Evolutionary conservation across 2,888 invertebrate genomes (phyloP).

Genomic region (Drosophila acutilabella): DNA sequence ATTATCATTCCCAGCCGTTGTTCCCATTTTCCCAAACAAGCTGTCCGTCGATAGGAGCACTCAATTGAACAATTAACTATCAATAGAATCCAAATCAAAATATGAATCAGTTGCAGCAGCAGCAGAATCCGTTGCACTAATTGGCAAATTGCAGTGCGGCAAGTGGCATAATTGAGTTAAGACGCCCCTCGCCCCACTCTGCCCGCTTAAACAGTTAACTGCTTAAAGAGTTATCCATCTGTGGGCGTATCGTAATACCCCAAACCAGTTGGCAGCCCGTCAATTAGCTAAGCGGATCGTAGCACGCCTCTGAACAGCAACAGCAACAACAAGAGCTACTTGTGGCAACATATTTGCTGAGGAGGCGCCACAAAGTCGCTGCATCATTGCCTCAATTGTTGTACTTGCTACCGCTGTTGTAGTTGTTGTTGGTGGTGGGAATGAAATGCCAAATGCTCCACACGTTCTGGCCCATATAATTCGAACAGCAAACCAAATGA

Average conservation of each 20-base stretch:
- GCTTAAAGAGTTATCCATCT: slow-evolving; percentile 71
- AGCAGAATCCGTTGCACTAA: slow-evolving; percentile 52
- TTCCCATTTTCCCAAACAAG: background rate
- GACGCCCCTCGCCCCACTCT: slow-evolving; percentile 7
- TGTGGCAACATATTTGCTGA: slow-evolving; percentile 56
- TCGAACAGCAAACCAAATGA: slow-evolving; percentile 39
- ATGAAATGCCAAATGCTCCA: slow-evolving; percentile 68
- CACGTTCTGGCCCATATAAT: slow-evolving; percentile 74
- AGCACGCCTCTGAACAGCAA: slow-evolving; percentile 63
- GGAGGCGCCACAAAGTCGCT: slow-evolving; percentile 69
- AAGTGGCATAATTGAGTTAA: slow-evolving; percentile 77
- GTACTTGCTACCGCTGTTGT: slow-evolving; percentile 7
- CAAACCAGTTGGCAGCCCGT: slow-evolving; percentile 75
- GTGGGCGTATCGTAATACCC: slow-evolving; percentile 61
- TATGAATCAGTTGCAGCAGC: slow-evolving; percentile 26
- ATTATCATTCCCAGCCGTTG: background rate
- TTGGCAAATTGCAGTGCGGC: slow-evolving; percentile 77
- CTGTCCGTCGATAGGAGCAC: background rate
- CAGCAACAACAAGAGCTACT: slow-evolving; percentile 17
- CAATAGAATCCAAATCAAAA: slow-evolving; percentile 11
- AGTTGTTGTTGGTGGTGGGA: slow-evolving; percentile 22
- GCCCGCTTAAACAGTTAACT: slow-evolving; percentile 10
- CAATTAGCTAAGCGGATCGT: slow-evolving; percentile 79
- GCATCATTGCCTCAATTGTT: slow-evolving; percentile 66
- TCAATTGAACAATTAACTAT: slow-evolving; percentile 30